Percentiles rank a stretch among this genome's conserved stretches.
Evolutionary conservation across 1,140 invertebrate species (phyloP).

Genomic region (Drosophila seguyi): DNA sequence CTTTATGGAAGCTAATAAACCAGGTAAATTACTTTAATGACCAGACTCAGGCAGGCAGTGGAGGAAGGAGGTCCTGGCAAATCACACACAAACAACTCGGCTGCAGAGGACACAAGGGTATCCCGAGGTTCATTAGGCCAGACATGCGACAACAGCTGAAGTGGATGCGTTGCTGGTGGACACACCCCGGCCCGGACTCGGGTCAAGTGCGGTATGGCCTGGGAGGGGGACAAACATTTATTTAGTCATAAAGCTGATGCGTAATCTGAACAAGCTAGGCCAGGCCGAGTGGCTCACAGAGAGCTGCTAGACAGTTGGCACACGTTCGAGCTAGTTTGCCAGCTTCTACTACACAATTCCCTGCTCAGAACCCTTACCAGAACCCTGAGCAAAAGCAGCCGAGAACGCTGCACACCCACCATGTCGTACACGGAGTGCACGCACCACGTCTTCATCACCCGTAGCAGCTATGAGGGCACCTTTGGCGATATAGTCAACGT

Average conservation of each 20-base stretch:
- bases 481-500: conserved; percentile 55
- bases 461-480: conserved; percentile 66
- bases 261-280: conserved; percentile 70
- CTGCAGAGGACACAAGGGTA: conserved; percentile 22
- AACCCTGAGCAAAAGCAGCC: too few species aligned
- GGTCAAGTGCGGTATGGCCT: not conserved
- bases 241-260: conserved; percentile 72
- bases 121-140: conserved; percentile 44
- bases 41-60: not conserved
- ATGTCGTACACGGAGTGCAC: conserved; percentile 11
- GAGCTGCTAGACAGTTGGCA: conserved; percentile 20
- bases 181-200: conserved; percentile 27
- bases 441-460: conserved; percentile 49
- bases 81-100: conserved; percentile 8
- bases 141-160: conserved; percentile 50
- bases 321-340: conserved; percentile 21
- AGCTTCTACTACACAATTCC: conserved; percentile 4
- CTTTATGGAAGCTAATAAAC: conserved; percentile 30
- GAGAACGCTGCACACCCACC: not conserved
- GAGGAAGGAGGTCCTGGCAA: conserved; percentile 6
- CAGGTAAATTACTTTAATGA: conserved; percentile 30
- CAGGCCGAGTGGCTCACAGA: conserved; percentile 43
- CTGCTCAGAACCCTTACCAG: not conserved
- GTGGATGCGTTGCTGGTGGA: not conserved
- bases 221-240: conserved; percentile 47